Evolutionary conservation across 2,113 vertebrate species (phyloP).

Genomic region (Trachemys scripta): DNA sequence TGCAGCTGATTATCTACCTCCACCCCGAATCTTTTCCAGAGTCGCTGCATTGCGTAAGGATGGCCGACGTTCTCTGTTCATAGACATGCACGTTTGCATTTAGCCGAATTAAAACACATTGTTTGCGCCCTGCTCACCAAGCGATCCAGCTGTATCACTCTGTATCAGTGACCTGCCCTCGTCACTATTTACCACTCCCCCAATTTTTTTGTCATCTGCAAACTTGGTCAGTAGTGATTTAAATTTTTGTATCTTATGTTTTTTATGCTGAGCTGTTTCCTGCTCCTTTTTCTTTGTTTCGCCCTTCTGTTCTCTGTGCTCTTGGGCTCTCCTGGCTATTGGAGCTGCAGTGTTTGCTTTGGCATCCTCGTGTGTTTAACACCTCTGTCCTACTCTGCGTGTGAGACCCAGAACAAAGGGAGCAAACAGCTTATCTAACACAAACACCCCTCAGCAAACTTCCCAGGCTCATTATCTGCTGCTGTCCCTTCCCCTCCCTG

Average conservation of each 20-base stretch:
- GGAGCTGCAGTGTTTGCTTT: background rate
- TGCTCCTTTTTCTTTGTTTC: background rate
- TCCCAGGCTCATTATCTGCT: slow-evolving; percentile 36
- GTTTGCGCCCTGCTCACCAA: no score
- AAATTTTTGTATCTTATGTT: background rate
- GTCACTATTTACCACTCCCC: background rate
- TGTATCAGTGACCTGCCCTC: background rate
- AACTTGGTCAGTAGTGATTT: background rate
- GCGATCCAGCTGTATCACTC: no score
- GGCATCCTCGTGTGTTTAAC: background rate
- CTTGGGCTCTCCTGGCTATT: rapidly evolving
- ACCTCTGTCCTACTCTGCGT: background rate
- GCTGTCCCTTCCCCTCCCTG: background rate
- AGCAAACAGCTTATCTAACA: slow-evolving; percentile 63
- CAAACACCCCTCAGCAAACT: slow-evolving; percentile 67
- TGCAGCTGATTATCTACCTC: no score
- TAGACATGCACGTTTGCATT: no score
- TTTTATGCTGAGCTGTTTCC: background rate
- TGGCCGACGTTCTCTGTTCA: no score
- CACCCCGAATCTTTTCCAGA: no score
- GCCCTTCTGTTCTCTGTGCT: rapidly evolving
- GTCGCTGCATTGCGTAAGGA: no score
- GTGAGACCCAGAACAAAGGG: slow-evolving; percentile 19
- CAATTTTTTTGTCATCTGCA: background rate
- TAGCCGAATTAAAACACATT: no score